Evolutionary conservation across 1,140 invertebrate genomes (phyloP).

Genomic region (Plectus sambesii): DNA sequence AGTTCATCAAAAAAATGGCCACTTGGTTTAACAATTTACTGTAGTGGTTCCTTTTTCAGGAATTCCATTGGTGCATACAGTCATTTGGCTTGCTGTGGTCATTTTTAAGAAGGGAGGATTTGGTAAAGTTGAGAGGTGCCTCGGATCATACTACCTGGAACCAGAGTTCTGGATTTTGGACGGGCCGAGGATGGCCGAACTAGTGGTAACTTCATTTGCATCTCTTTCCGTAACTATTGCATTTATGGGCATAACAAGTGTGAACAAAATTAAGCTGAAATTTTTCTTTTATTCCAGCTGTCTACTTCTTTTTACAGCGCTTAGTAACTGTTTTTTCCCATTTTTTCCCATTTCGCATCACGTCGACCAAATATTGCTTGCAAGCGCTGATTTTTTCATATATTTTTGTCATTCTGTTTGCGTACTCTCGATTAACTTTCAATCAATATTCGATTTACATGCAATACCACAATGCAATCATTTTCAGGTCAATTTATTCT

Average conservation of each 20-base stretch:
- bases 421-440: no score
- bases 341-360: no score
- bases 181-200: conserved; percentile 37
- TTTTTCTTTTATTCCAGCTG: neutral
- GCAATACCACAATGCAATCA: no score
- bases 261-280: neutral
- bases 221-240: no score
- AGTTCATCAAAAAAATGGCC: no score
- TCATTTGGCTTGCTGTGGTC: conserved; percentile 35
- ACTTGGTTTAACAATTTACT: neutral
- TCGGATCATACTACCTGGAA: conserved; percentile 42
- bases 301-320: conserved; percentile 11
- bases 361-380: no score
- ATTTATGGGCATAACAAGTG: no score
- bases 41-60: conserved; percentile 18
- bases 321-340: no score
- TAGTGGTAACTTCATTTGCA: conserved; percentile 28
- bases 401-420: no score
- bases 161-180: conserved; percentile 45
- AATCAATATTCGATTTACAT: no score
- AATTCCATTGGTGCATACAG: conserved; percentile 38
- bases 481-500: conserved; percentile 38
- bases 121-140: conserved; percentile 41
- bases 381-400: no score
- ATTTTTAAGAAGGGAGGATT: conserved; percentile 37